These are phyloP conservation scores for Spicauda simplicius DNA, from an alignment of 2,888 invertebrate species.

Conservation along the genomic window DNA sequence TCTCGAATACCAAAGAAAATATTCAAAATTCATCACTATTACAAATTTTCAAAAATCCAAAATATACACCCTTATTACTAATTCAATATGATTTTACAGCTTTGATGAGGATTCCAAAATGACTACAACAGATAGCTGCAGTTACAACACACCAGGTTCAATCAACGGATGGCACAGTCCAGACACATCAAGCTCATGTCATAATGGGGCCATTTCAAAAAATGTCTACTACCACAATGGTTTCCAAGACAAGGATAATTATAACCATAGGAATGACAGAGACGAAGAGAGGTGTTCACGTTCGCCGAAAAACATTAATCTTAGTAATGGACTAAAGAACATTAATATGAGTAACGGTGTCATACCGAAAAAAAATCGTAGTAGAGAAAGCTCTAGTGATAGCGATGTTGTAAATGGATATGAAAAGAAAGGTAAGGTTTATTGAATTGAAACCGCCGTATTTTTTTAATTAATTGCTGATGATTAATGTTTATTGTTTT, in stretches of 20 bases:
- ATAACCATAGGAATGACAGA: conserved; percentile 51
- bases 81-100: conserved; percentile 53
- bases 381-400: conserved; percentile 72
- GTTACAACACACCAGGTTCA: conserved; percentile 81
- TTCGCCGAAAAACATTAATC: conserved; percentile 76
- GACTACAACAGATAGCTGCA: conserved; percentile 86
- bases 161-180: conserved; percentile 86
- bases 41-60: no score
- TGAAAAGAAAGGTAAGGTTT: conserved; percentile 66
- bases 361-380: conserved; percentile 67
- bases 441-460: neutral
- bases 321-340: conserved; percentile 74
- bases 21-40: no score
- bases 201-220: conserved; percentile 78
- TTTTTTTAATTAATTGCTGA: neutral
- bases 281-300: conserved; percentile 60
- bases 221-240: conserved; percentile 72
- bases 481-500: conserved; percentile 4
- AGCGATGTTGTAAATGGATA: conserved; percentile 66
- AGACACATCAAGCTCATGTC: conserved; percentile 66
- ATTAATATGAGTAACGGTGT: conserved; percentile 76
- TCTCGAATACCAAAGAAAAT: no score
- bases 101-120: conserved; percentile 85
- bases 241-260: conserved; percentile 62
- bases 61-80: no score